These are phyloP conservation scores for Branchellion lobata DNA, from an alignment of 2,888 invertebrate genomes.

Conservation along the genomic window DNA sequence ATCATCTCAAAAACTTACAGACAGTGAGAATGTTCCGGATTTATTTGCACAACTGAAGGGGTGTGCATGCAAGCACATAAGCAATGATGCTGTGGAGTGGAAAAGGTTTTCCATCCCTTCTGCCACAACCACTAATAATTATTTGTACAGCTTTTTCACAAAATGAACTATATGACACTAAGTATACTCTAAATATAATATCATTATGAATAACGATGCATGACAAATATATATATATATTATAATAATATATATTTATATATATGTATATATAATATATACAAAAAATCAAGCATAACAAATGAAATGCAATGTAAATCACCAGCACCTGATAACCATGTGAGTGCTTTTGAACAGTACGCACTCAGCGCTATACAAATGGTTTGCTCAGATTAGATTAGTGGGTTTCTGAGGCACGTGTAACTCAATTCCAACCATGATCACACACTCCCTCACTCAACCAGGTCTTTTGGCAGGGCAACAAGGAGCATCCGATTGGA, in stretches of 20 bases:
- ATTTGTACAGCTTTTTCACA: too few relatives aligned
- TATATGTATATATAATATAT: not conserved
- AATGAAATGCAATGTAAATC: too few relatives aligned
- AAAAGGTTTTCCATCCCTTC: conserved; percentile 31
- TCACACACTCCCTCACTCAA: not conserved
- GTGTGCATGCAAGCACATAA: conserved; percentile 1
- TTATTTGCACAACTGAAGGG: conserved; percentile 16
- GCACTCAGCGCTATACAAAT: too few relatives aligned
- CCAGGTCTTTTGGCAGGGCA: conserved; percentile 77
- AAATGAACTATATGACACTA: too few relatives aligned
- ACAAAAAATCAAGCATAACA: not conserved
- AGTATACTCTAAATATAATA: too few relatives aligned
- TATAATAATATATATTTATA: not conserved
- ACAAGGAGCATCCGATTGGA: conserved; percentile 77
- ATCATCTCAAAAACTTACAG: conserved; percentile 22
- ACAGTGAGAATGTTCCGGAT: conserved; percentile 16
- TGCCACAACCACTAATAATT: too few relatives aligned
- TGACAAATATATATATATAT: not conserved
- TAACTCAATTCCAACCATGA: not conserved
- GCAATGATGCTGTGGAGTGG: conserved; percentile 30
- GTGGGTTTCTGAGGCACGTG: not conserved
- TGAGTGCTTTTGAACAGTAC: too few relatives aligned
- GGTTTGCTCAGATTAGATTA: too few relatives aligned
- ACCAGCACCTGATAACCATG: too few relatives aligned
- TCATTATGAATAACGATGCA: too few relatives aligned